These are phyloP conservation scores for Cyprinella venusta DNA, from an alignment of 2,797 vertebrate species.

Conservation along the genomic window DNA sequence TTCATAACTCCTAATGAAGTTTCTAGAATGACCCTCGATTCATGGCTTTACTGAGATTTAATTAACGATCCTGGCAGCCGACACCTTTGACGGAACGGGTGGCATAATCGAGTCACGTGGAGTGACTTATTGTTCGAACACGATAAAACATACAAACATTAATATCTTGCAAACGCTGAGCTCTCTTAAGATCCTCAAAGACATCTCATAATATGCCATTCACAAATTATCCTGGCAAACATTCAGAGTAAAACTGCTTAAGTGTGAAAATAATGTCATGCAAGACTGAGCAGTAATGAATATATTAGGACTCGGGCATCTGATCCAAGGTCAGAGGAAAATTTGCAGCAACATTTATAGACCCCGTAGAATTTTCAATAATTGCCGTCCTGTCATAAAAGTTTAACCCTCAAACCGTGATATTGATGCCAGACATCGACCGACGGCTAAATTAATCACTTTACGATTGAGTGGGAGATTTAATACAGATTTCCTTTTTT, in stretches of 20 bases:
- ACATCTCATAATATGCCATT: conserved; percentile 53
- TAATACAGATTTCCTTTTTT: conserved; percentile 45
- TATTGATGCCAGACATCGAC: conserved; percentile 71
- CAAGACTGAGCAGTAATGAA: conserved; percentile 66
- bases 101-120: conserved; percentile 20
- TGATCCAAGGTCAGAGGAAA: conserved; percentile 75
- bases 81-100: conserved; percentile 50
- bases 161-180: conserved; percentile 9
- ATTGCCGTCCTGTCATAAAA: conserved; percentile 77
- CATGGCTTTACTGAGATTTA: conserved; percentile 57
- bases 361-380: conserved; percentile 81
- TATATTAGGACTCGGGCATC: conserved; percentile 68
- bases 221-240: conserved; percentile 64
- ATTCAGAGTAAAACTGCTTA: conserved; percentile 65
- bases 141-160: conserved; percentile 46
- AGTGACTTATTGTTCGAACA: conserved; percentile 39
- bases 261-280: conserved; percentile 67
- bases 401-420: conserved; percentile 71
- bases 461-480: conserved; percentile 59
- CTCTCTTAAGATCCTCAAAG: conserved; percentile 51
- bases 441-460: conserved; percentile 79
- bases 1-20: conserved; percentile 65
- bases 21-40: conserved; percentile 52
- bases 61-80: conserved; percentile 52
- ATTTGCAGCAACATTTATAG: conserved; percentile 76